These are phyloP conservation scores for Oryzias dopingdopingensis DNA, from an alignment of 2,797 vertebrate species.

Conservation along the genomic window DNA sequence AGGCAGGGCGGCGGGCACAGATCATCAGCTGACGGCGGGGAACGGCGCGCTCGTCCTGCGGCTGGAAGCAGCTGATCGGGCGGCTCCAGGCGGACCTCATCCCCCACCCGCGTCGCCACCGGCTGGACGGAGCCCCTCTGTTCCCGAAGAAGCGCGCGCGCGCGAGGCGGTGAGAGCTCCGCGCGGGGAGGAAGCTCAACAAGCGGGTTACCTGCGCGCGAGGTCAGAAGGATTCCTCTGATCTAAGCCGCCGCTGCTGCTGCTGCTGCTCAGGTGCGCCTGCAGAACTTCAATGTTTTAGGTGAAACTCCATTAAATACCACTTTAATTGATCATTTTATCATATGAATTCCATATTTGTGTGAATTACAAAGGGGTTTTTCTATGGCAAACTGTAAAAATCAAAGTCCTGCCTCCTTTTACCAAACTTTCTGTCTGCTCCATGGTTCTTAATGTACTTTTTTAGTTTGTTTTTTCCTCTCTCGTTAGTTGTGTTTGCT, in stretches of 20 bases:
- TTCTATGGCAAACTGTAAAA: no score
- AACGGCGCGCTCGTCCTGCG: slow-evolving; percentile 4
- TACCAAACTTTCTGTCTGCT: no score
- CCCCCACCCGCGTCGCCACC: neutral
- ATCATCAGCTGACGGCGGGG: slow-evolving; percentile 1
- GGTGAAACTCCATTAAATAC: no score
- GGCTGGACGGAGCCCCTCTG: neutral
- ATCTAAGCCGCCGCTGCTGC: neutral
- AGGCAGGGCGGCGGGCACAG: neutral
- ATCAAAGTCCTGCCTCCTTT: no score
- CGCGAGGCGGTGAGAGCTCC: neutral
- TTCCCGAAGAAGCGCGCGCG: neutral
- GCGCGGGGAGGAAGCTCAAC: neutral
- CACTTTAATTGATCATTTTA: no score
- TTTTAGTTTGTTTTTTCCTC: no score
- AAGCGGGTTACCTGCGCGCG: neutral
- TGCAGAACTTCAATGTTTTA: neutral
- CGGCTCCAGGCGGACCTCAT: neutral
- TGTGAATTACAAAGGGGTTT: no score
- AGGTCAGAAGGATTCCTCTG: slow-evolving; percentile 27
- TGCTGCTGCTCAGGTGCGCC: slow-evolving; percentile 3
- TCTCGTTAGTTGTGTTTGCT: no score
- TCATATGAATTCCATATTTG: no score
- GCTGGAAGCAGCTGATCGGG: neutral
- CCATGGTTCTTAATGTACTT: no score